Evolutionary conservation across 2,888 invertebrate genomes (phyloP).

Genomic region (Rhodophaea formosa): DNA sequence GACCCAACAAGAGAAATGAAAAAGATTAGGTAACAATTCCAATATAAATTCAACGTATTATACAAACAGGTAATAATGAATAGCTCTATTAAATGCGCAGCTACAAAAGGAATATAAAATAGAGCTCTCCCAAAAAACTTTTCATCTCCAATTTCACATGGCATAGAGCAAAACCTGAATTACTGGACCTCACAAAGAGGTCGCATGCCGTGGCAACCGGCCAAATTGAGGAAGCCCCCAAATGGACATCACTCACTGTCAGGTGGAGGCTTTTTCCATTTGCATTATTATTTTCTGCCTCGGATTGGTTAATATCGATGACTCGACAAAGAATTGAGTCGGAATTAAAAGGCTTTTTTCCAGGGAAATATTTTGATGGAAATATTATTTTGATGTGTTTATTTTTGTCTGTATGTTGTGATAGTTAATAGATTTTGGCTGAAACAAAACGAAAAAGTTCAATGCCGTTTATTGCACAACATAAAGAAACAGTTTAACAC

Average conservation of each 20-base stretch:
- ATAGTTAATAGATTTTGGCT: no score
- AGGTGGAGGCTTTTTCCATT: slow-evolving; percentile 32
- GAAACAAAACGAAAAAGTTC: no score
- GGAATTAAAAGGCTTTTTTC: not conserved
- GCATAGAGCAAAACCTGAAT: slow-evolving; percentile 2
- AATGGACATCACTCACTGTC: slow-evolving; percentile 43
- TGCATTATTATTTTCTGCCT: slow-evolving; percentile 20
- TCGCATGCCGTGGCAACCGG: slow-evolving; percentile 24
- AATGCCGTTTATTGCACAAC: no score
- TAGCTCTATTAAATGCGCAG: no score
- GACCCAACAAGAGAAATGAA: no score
- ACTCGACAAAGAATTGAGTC: slow-evolving; percentile 7
- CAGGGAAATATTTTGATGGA: not conserved
- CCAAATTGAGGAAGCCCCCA: slow-evolving; percentile 29
- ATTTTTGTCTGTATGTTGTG: no score
- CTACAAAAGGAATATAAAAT: no score
- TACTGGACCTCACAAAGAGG: slow-evolving; percentile 14
- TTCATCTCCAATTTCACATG: not conserved
- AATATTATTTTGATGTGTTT: not conserved
- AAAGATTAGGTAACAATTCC: no score
- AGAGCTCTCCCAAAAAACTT: no score
- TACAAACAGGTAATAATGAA: no score
- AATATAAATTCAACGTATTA: no score
- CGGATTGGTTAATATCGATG: slow-evolving; percentile 19
- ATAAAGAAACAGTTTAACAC: no score